phyloP scores from a whole-genome alignment of 1,140 invertebrate genomes.

The Drosophila takahashii region DNA sequence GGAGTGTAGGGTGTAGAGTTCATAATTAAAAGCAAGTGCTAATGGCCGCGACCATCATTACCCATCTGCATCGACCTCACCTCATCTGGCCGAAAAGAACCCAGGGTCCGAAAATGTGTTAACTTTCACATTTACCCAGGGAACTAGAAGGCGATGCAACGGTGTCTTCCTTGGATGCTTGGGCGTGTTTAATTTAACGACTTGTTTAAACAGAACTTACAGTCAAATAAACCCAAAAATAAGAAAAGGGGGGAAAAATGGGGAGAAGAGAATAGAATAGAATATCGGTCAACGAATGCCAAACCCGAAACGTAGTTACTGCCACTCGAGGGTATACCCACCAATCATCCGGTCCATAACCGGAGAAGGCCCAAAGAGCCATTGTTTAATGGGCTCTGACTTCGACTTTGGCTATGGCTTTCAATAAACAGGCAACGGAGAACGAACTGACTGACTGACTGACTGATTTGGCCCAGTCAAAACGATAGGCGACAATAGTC shows the following conservation, averaged over 20 bases:
- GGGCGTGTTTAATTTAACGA: constrained; percentile 75
- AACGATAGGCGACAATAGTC: constrained; percentile 73
- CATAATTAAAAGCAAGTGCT: constrained; percentile 63
- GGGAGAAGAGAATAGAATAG: not conserved
- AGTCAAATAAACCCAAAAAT: constrained; percentile 74
- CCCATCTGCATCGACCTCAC: constrained; percentile 36
- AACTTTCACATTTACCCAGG: constrained; percentile 71
- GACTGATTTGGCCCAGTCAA: constrained; percentile 78
- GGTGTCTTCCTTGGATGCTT: constrained; percentile 9
- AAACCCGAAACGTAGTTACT: constrained; percentile 45
- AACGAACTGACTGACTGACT: constrained; percentile 8
- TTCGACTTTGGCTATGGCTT: not conserved
- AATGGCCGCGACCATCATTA: constrained; percentile 57
- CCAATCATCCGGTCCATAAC: constrained; percentile 50
- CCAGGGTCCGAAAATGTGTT: constrained; percentile 64
- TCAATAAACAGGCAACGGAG: too few species aligned
- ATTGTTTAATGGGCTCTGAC: constrained; percentile 77
- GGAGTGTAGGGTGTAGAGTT: not conserved
- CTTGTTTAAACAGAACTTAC: constrained; percentile 70
- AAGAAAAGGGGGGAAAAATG: not conserved
- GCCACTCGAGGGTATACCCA: constrained; percentile 37
- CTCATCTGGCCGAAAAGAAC: constrained; percentile 17
- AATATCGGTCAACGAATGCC: constrained; percentile 73
- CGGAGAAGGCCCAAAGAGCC: constrained; percentile 38
- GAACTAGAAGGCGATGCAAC: constrained; percentile 8